Evolutionary conservation across 2,888 invertebrate genomes (phyloP), one percentile per base, ranked within the genome.

Genomic region (Plemyria rubiginata): DNA sequence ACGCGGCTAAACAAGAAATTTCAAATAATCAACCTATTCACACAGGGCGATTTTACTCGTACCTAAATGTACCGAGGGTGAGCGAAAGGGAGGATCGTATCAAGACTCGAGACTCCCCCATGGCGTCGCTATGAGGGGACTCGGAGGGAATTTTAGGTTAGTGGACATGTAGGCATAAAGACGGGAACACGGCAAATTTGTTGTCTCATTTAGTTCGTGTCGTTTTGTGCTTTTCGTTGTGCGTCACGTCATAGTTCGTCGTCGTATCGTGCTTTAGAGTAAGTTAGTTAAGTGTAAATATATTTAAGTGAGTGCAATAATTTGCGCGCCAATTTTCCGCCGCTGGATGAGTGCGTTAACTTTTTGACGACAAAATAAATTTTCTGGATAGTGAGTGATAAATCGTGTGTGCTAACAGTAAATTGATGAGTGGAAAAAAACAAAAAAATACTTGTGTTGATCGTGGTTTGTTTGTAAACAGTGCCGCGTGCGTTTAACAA

Each of bases 81-180:
- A 87, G 90, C 76, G 90, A 88, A 88, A 87, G 90, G 89, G 90
- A 89, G 89, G 87, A 80, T 83, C 81, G 89, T 86, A 88, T 86
- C 89, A 89, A 88, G 89, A 88, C 84, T 84, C 86, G 81, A 66
- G 67, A 56, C 69, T 66, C 89, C 90, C 89, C 91, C 89, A 89
- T 88, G 82, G 88, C 88, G 85, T 81, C 86, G 82, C 86, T 82
- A 81, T 82, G 84, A 87, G 80, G 90, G 90, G 87, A 85, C 78
- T 84, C 89, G 76, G 86, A 87, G 89, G 86, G 87, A 88, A 88
- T 91, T 92, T 92, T 92, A 91, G 92, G 88, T 92, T 93, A 93
- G 93, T 93, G 93, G 93, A 90, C 93, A 93, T 93, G 93, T 93
- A 93, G 93, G 89, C 92, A 92, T 93, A 92, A 90, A 90, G 90